These are phyloP conservation scores for Natator depressus DNA, from an alignment of 2,113 vertebrate genomes.

Conservation along the genomic window DNA sequence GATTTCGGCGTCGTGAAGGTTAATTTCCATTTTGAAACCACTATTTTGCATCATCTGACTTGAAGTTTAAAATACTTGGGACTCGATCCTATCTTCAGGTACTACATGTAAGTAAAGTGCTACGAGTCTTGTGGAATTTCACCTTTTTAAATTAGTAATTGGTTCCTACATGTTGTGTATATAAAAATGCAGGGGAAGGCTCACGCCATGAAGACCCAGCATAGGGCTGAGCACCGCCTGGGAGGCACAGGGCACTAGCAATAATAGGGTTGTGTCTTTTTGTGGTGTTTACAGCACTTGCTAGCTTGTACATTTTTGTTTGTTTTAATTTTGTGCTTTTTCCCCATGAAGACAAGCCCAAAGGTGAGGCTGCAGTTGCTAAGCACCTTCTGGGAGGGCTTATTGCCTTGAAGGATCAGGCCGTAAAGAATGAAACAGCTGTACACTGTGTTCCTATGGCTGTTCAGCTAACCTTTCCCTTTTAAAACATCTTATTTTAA, in stretches of 20 bases:
- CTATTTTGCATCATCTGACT: background rate
- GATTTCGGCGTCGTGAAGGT: background rate
- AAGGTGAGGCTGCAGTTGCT: background rate
- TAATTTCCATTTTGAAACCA: background rate
- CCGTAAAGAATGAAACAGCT: rapidly evolving
- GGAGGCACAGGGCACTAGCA: background rate
- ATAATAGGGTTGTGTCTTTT: background rate
- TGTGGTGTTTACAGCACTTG: rapidly evolving
- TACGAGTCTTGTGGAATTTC: background rate
- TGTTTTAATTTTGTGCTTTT: background rate
- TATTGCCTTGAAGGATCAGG: background rate
- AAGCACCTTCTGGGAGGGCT: background rate
- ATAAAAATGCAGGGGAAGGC: background rate
- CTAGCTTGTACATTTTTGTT: no score
- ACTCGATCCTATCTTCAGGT: background rate
- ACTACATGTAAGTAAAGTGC: background rate
- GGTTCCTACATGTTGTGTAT: background rate
- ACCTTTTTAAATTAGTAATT: background rate
- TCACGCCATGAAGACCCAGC: background rate
- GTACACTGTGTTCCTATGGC: background rate
- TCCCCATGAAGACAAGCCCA: background rate
- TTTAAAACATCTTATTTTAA: background rate
- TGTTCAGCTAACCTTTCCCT: background rate
- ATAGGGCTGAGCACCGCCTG: background rate
- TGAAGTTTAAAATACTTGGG: background rate